Conservation (phyloP, 1,140 invertebrate genomes). For the Luehdorfia chinensis region DNA sequence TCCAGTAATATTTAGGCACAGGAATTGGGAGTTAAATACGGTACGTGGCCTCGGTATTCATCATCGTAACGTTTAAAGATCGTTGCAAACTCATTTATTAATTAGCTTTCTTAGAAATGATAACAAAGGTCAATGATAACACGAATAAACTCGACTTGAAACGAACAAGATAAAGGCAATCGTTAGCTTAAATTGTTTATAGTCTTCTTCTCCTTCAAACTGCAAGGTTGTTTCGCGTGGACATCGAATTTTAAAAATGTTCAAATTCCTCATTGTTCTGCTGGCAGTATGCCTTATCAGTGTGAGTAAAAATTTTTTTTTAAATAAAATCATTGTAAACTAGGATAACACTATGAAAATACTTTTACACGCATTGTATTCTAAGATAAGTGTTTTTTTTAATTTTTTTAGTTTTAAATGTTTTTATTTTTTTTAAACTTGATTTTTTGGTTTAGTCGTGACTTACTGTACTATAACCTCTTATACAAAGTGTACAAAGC, state of each 20-base stretch:
- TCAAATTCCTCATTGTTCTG: slow-evolving; percentile 35
- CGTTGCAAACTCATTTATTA: slow-evolving; percentile 36
- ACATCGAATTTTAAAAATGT: slow-evolving; percentile 31
- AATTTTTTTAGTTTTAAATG: no score
- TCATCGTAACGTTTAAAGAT: slow-evolving; percentile 21
- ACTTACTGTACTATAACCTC: no score
- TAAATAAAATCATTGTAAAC: no score
- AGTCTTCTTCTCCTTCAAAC: not conserved
- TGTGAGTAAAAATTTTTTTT: slow-evolving; percentile 36
- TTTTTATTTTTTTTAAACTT: slow-evolving; percentile 8
- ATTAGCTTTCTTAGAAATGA: slow-evolving; percentile 29
- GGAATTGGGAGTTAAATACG: not conserved
- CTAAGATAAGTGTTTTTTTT: no score
- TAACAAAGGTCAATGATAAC: not conserved
- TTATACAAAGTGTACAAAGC: no score
- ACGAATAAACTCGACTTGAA: not conserved
- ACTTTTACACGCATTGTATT: no score
- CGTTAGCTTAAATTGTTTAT: not conserved
- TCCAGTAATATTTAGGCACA: no score
- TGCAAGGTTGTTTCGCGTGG: not conserved
- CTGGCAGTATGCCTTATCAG: slow-evolving; percentile 43
- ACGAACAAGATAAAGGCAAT: not conserved
- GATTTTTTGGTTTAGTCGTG: no score
- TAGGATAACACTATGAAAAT: no score
- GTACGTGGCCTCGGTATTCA: not conserved